Percentiles rank a stretch among this genome's conserved stretches.
Evolutionary conservation across 2,113 vertebrate species (phyloP).

Genomic region (Patagioenas fasciata): DNA sequence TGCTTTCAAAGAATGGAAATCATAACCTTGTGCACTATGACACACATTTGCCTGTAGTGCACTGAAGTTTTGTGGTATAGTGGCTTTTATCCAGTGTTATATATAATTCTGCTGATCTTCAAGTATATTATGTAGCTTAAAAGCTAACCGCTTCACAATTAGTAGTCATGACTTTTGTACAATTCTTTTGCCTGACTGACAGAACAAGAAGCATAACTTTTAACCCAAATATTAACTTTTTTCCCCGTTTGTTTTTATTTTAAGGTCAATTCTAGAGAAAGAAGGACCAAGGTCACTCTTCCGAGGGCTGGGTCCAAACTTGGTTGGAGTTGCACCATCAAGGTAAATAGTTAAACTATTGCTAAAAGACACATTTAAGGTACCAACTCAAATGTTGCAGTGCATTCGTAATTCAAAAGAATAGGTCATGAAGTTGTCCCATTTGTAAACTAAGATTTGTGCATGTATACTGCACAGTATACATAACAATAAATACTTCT

Average conservation of each 20-base stretch:
- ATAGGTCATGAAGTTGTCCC: background rate
- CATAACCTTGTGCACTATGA: background rate
- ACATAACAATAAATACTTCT: background rate
- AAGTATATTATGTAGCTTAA: background rate
- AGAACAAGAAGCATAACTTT: background rate
- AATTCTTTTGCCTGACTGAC: background rate
- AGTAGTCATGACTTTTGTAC: background rate
- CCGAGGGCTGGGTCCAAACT: slow-evolving; percentile 93
- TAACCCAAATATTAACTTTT: background rate
- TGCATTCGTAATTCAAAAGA: background rate
- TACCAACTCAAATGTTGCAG: background rate
- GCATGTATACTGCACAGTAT: background rate
- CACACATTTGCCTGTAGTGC: background rate
- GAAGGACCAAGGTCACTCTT: slow-evolving; percentile 97
- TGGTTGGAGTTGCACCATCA: slow-evolving; percentile 95
- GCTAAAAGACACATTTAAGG: background rate
- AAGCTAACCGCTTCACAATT: background rate
- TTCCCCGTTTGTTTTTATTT: slow-evolving; percentile 1
- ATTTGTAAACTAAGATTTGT: background rate
- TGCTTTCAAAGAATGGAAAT: background rate
- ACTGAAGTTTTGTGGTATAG: background rate
- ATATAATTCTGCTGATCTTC: background rate
- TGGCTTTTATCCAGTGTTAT: background rate
- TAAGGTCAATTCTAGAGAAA: slow-evolving; percentile 93
- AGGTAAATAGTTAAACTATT: slow-evolving; percentile 79